phyloP scores from a whole-genome alignment of 2,797 vertebrate species.

The Champsocephalus esox region DNA sequence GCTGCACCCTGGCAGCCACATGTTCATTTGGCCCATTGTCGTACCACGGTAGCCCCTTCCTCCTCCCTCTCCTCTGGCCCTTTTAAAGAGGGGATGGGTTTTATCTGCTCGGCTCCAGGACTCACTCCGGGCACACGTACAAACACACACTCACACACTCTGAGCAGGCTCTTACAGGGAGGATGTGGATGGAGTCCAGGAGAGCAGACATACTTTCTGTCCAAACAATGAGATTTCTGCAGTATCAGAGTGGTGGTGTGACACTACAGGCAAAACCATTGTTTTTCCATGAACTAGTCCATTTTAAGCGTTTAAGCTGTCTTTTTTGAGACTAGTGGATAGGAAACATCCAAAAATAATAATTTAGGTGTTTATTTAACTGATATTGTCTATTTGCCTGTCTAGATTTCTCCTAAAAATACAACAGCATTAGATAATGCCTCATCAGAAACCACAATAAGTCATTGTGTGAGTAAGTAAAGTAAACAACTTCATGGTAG shows the following conservation, averaged over 20 bases:
- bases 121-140: conserved; percentile 67
- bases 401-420: no score
- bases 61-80: conserved; percentile 58
- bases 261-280: no score
- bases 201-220: conserved; percentile 53
- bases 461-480: no score
- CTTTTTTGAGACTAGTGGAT: no score
- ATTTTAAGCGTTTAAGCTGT: no score
- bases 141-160: conserved; percentile 58
- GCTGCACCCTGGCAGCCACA: conserved; percentile 58
- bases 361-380: no score
- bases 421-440: no score
- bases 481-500: no score
- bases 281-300: no score
- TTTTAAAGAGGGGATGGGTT: conserved; percentile 59
- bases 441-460: no score
- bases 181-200: conserved; percentile 60
- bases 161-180: conserved; percentile 62
- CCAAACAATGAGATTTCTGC: conserved; percentile 65
- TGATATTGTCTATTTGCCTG: no score
- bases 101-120: conserved; percentile 77
- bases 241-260: conserved; percentile 26
- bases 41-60: conserved; percentile 35
- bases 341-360: no score
- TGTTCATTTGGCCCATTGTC: conserved; percentile 66